phyloP scores from a whole-genome alignment of 2,797 vertebrate genomes.

The Avahi laniger region DNA sequence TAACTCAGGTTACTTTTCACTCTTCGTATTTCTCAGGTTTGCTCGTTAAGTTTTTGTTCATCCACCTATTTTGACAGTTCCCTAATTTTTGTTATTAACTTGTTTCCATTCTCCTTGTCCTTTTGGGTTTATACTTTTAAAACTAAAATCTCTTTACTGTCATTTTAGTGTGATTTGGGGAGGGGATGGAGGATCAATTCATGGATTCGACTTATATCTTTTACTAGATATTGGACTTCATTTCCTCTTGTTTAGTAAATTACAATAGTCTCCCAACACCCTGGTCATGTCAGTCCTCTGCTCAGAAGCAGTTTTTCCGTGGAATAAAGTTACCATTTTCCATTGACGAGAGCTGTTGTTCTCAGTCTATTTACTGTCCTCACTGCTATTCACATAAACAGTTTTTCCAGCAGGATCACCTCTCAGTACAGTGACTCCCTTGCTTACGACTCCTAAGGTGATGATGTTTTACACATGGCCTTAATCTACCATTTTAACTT shows the following conservation, averaged over 20 bases:
- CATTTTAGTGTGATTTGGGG: background rate
- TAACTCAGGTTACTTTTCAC: background rate
- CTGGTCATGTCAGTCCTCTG: background rate
- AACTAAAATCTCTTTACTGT: background rate
- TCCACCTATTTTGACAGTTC: background rate
- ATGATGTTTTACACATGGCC: background rate
- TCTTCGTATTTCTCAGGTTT: background rate
- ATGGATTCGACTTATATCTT: background rate
- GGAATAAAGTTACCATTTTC: background rate
- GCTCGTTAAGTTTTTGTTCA: background rate
- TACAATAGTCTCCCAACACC: background rate
- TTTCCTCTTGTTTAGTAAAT: background rate
- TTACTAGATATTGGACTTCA: background rate
- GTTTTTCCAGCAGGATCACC: background rate
- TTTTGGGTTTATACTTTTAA: background rate
- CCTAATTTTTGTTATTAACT: background rate
- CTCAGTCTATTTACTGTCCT: background rate
- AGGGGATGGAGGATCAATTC: background rate
- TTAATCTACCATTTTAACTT: background rate
- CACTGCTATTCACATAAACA: background rate
- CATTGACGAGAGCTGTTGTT: background rate
- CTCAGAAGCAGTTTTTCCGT: background rate
- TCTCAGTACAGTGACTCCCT: background rate
- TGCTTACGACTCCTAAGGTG: background rate
- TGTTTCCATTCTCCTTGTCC: background rate